These are phyloP conservation scores for Tachina grossa DNA, from an alignment of 2,888 invertebrate species.

Conservation along the genomic window DNA sequence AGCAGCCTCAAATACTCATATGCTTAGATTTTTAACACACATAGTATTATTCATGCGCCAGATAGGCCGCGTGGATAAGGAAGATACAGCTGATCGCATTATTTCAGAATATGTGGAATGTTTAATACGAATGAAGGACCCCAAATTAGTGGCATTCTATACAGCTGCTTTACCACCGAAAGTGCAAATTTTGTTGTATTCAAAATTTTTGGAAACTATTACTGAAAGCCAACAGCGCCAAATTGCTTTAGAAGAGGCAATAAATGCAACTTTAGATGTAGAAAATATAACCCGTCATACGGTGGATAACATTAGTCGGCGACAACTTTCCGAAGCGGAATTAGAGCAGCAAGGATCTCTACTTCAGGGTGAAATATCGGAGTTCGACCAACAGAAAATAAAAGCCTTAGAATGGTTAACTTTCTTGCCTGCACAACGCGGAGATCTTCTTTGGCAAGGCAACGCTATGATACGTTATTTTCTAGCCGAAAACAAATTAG, in stretches of 20 bases:
- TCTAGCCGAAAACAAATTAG: conserved; percentile 90
- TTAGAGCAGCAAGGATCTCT: conserved; percentile 71
- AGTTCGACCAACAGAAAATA: conserved; percentile 88
- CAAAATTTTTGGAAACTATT: conserved; percentile 88
- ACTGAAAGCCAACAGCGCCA: conserved; percentile 85
- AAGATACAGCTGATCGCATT: conserved; percentile 89
- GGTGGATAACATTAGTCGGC: conserved; percentile 88
- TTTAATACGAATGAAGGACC: conserved; percentile 89
- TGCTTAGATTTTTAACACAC: conserved; percentile 90
- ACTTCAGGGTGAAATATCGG: conserved; percentile 85
- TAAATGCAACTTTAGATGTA: conserved; percentile 91
- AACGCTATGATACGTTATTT: conserved; percentile 94
- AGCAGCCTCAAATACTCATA: conserved; percentile 82
- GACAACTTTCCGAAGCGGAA: conserved; percentile 78
- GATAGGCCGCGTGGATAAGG: conserved; percentile 88
- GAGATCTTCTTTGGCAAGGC: conserved; percentile 93
- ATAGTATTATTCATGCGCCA: conserved; percentile 91
- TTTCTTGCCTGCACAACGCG: conserved; percentile 89
- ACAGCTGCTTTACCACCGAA: conserved; percentile 89
- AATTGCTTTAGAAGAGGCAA: conserved; percentile 88
- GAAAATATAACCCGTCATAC: conserved; percentile 92
- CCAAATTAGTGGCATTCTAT: conserved; percentile 92
- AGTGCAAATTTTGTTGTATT: conserved; percentile 86
- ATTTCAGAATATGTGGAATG: conserved; percentile 89
- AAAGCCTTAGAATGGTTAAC: conserved; percentile 93